Base-by-base conservation (phyloP, 1,140 invertebrate species). In the Campoletis sonorensis region DNA sequence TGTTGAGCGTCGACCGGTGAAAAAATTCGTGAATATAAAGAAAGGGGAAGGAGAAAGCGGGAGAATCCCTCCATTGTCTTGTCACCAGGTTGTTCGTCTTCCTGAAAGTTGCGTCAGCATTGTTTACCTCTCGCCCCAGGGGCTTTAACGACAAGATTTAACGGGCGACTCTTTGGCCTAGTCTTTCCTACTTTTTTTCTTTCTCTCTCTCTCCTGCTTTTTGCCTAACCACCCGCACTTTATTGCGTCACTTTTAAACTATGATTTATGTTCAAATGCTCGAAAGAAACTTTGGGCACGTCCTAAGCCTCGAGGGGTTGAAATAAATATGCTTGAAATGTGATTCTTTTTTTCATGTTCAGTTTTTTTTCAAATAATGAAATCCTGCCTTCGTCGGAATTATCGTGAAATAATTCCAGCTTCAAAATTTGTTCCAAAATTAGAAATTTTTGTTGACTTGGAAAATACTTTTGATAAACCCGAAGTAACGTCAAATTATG, bases 61-160 rank as follows among this genome's bases (percentile, higher is more conserved):
- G 84, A 85, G 79, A 88, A 85, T 83, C 83, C 40, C 68, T 51
- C 84, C 79, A 88, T 89, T 89, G 87, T 89, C 85, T 88, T 86
- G 84, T 87, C 87, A 73, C 73, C 83, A 71, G 83, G 70, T 84
- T 85, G 80, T 86, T 85, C 77, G 82, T 88, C 86, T 88, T 87
- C 83, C 73, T 79, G 77, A 64, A 73, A 82, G 85, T 89, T 88
- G 86, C 88, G 84, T 88, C 86, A 88, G 83, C 83, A 87, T 87
- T 89, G 86, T 88, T 89, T 89, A 87, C 82, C 76, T 79, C 79
- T 13, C 18, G 40, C 23, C 21, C 21, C 61, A 15, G 61, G 61
- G 23, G 30, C 27, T 67, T 40, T 64, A 58, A 75, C 40, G 26
- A 75, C 26, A 26, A 51, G 26, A 70, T 70, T 70, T 30, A 33